Evolutionary conservation across 2,888 invertebrate species (phyloP).

Genomic region (Chrysopilus asiliformis): DNA sequence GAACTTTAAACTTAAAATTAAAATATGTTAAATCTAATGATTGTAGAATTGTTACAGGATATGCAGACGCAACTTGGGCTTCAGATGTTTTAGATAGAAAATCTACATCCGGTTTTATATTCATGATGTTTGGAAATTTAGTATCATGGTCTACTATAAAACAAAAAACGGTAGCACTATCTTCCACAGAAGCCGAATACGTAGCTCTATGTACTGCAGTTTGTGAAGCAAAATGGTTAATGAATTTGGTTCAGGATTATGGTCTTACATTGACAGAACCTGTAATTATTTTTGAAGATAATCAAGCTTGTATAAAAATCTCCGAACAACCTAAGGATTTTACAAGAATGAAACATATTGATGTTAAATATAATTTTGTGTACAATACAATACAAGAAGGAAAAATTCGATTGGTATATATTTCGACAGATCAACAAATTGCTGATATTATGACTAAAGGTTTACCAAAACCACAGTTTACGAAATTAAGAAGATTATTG

Average conservation of each 20-base stretch:
- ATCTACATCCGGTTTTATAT: slow-evolving; percentile 12
- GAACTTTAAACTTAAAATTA: too few relatives aligned
- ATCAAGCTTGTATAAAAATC: slow-evolving; percentile 8
- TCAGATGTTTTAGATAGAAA: slow-evolving; percentile 11
- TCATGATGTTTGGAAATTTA: slow-evolving; percentile 11
- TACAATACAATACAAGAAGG: too few relatives aligned
- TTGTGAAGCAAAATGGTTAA: slow-evolving; percentile 11
- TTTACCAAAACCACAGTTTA: too few relatives aligned
- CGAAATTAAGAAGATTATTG: too few relatives aligned
- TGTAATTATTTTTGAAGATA: slow-evolving; percentile 7
- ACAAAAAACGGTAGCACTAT: slow-evolving; percentile 11
- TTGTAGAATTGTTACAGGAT: slow-evolving; percentile 12
- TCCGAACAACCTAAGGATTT: slow-evolving; percentile 7
- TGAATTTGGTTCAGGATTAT: slow-evolving; percentile 4
- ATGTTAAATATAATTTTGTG: slow-evolving; percentile 4
- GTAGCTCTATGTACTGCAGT: slow-evolving; percentile 7
- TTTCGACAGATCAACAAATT: too few relatives aligned
- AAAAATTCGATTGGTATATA: too few relatives aligned
- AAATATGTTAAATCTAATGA: background rate
- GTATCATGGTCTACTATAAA: slow-evolving; percentile 11
- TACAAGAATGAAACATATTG: slow-evolving; percentile 10
- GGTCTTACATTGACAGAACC: slow-evolving; percentile 1
- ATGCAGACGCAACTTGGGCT: slow-evolving; percentile 13
- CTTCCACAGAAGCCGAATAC: slow-evolving; percentile 13
- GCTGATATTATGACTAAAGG: too few relatives aligned